Base-by-base conservation (phyloP, 2,888 invertebrate genomes). In the Xylophagus ater region DNA sequence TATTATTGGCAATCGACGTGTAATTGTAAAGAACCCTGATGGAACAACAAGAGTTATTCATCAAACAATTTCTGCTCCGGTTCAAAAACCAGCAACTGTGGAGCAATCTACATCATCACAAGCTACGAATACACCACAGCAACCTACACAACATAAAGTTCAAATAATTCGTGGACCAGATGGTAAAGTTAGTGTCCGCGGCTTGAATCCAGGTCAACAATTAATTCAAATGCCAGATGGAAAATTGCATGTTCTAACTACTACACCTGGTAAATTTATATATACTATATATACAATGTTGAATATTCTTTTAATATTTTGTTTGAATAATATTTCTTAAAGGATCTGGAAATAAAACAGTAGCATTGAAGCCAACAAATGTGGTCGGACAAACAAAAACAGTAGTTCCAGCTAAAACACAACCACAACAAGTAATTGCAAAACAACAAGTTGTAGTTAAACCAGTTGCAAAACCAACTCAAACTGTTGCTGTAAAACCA, bases 141-240 rank as follows among this genome's bases (percentile, higher is more conserved):
- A 65, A 17, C 70, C 71, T 10, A 45, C 48, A 26, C 39, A 43
- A 19, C 87, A 88, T 58, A 83, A 84, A 57, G 85, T 94, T 10
- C 92, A 93, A 69, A 88, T 94, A 49, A 78, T 89, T 53, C 81
- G 88, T 48, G 79, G 85, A 0, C 83, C 88, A 0, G 89, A 90
- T 62, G 93, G 93, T 17, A 89, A 90, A 65, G 70, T 93, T 12
- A 87, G 90, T 52, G 92, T 94, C 2, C 78, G 87, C 43, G 94
- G 94, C 1, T 70, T 94, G 7, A 73, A 88, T 62, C 86, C 90
- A 31, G 93, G 92, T 37, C 94, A 94, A 58, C 92, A 93, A 57
- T 68, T 94, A 40, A 80, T 93, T 29, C 87, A 92, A 59, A 81
- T 90, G 74, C 83, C 92, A 0, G 93, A 94, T 61, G 94, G 94